phyloP scores from a whole-genome alignment of 2,797 vertebrate species.

The Periophthalmus magnuspinnatus region DNA sequence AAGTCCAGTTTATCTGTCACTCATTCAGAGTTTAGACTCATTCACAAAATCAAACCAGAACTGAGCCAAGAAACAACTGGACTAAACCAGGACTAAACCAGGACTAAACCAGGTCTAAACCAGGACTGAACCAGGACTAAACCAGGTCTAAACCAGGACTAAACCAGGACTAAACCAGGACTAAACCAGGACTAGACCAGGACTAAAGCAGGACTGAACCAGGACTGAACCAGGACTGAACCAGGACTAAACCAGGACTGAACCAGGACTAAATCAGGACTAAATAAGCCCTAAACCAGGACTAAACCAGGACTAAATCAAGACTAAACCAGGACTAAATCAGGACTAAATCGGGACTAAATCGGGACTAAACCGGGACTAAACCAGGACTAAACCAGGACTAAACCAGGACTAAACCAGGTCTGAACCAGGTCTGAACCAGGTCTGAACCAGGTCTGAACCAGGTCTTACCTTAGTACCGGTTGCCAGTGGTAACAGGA shows the following conservation, averaged over 20 bases:
- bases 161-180: background rate
- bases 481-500: background rate
- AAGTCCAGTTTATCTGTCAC: slow-evolving; percentile 1
- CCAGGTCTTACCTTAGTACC: slow-evolving; percentile 1
- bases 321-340: background rate
- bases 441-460: slow-evolving; percentile 1
- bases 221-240: background rate
- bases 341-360: background rate
- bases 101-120: no score
- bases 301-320: background rate
- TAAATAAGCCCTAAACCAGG: background rate
- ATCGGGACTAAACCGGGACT: background rate
- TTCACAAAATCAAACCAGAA: background rate
- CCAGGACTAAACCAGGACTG: background rate
- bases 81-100: background rate
- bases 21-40: background rate
- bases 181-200: background rate
- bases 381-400: background rate
- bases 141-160: background rate
- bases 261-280: background rate
- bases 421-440: background rate
- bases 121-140: background rate
- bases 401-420: background rate
- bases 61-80: no score
- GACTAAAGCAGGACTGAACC: background rate